Evolutionary conservation across 2,113 vertebrate species (phyloP).

Genomic region (Callipepla squamata): DNA sequence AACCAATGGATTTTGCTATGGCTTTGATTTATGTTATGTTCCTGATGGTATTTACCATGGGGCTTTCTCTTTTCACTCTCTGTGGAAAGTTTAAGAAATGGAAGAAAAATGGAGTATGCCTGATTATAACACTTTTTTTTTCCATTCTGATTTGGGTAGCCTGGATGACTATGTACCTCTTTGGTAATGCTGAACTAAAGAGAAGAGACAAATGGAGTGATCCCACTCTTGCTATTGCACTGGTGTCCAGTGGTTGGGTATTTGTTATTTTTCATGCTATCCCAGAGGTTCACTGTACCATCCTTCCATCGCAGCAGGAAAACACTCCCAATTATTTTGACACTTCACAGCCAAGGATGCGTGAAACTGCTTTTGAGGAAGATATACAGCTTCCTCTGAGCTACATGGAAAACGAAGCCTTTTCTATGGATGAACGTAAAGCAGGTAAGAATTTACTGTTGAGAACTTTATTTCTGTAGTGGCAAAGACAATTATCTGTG

Average conservation of each 20-base stretch:
- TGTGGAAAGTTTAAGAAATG: slow-evolving; percentile 92
- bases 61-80: slow-evolving; percentile 85
- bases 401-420: slow-evolving; percentile 97
- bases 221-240: slow-evolving; percentile 89
- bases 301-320: slow-evolving; percentile 89
- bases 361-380: slow-evolving; percentile 95
- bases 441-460: slow-evolving; percentile 81
- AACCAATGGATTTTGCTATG: slow-evolving; percentile 91
- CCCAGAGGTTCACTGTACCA: slow-evolving; percentile 90
- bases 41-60: slow-evolving; percentile 83
- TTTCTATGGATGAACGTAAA: slow-evolving; percentile 91
- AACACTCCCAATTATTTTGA: slow-evolving; percentile 95
- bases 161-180: slow-evolving; percentile 96
- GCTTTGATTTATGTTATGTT: slow-evolving; percentile 91
- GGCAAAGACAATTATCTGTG: background rate
- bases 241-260: slow-evolving; percentile 94
- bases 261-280: slow-evolving; percentile 93
- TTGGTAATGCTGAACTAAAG: slow-evolving; percentile 84
- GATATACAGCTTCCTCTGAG: slow-evolving; percentile 92
- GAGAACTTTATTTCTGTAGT: background rate
- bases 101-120: slow-evolving; percentile 90
- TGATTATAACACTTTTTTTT: slow-evolving; percentile 87
- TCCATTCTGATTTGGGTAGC: slow-evolving; percentile 92
- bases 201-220: slow-evolving; percentile 88
- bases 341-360: slow-evolving; percentile 92